Base-by-base conservation (phyloP, 1,140 invertebrate species). In the Wasmannia auropunctata region DNA sequence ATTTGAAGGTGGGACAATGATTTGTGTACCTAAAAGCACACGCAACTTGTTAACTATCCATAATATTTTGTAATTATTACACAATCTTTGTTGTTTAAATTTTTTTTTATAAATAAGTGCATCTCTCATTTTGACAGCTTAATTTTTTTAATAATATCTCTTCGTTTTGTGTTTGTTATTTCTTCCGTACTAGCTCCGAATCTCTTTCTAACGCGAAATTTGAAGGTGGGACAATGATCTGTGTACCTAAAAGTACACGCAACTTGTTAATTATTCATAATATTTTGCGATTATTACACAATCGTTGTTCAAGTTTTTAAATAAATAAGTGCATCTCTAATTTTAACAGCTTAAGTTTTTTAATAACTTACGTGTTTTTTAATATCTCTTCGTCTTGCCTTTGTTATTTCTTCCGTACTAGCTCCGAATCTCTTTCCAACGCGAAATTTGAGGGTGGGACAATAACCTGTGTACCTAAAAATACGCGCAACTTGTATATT, bases 391-490 rank as follows among this genome's bases (percentile, higher is more conserved):
- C 16, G 65, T 80, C 90, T 93, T 94, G 96, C 97, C 93, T 96
- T 95, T 87, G 97, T 95, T 87, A 97, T 97, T 92, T 97, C 96
- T 91, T 97, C 95, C 6, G 97, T 97, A 86, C 96, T 96, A 63
- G 96, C 96, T 28, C 97, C 97, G 93, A 97, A 97, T 92, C 96
- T 96, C 93, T 97, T 97, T 37, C 97, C 97, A 91, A 96, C 96
- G 85, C 96, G 96, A 89, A 97, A 97, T 88, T 97, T 97, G 31
- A 97, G 94, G 49, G 97, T 96, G 54, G 97, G 97, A 94, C 97
- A 97, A 89, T 97, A 97, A n/a, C 97, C 97, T 3, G 97, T 97
- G 90, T 97, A 97, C 81, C 97, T 97, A 94, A 92, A 95, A 89
- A 70, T 46, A 63, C 6, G 3, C 22, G 19, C 11, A 56, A n/a